Conservation (phyloP, 1,140 invertebrate genomes). For the Stratiolaelaps scimitus region DNA sequence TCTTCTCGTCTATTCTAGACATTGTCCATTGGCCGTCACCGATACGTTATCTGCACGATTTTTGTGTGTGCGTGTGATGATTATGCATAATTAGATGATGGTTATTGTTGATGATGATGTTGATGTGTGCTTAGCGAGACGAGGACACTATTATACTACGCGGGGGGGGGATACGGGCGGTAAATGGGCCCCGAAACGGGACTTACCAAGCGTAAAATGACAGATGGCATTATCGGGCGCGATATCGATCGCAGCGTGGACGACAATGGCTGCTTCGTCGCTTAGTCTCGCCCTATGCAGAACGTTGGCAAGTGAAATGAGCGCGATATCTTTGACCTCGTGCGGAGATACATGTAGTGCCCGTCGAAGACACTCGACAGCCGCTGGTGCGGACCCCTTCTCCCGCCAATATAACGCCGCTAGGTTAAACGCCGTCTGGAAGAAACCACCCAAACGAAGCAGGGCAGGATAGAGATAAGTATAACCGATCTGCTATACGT, state of each 20-base stretch:
- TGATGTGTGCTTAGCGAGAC: too few relatives aligned
- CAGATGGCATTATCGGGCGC: slow-evolving; percentile 55
- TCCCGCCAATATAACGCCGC: slow-evolving; percentile 72
- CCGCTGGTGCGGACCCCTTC: slow-evolving; percentile 59
- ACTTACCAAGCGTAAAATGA: slow-evolving; percentile 57
- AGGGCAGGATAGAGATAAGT: slow-evolving; percentile 30
- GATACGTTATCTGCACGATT: too few relatives aligned
- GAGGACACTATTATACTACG: too few relatives aligned
- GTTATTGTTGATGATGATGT: too few relatives aligned
- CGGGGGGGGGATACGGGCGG: too few relatives aligned
- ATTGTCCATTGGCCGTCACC: too few relatives aligned
- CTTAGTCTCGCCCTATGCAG: slow-evolving; percentile 57
- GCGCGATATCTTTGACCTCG: slow-evolving; percentile 59
- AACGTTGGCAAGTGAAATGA: slow-evolving; percentile 66
- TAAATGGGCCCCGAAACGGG: too few relatives aligned
- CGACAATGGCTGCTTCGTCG: slow-evolving; percentile 62
- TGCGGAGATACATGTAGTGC: slow-evolving; percentile 60
- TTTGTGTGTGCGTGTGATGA: too few relatives aligned
- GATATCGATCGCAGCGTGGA: slow-evolving; percentile 65
- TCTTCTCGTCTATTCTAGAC: too few relatives aligned
- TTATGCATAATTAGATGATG: too few relatives aligned
- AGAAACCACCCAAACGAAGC: slow-evolving; percentile 52
- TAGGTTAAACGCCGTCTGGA: slow-evolving; percentile 70
- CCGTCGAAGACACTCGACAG: slow-evolving; percentile 63
- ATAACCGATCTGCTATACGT: too few relatives aligned